Conservation (phyloP, 1,140 invertebrate genomes). For the Aphis craccivora region DNA sequence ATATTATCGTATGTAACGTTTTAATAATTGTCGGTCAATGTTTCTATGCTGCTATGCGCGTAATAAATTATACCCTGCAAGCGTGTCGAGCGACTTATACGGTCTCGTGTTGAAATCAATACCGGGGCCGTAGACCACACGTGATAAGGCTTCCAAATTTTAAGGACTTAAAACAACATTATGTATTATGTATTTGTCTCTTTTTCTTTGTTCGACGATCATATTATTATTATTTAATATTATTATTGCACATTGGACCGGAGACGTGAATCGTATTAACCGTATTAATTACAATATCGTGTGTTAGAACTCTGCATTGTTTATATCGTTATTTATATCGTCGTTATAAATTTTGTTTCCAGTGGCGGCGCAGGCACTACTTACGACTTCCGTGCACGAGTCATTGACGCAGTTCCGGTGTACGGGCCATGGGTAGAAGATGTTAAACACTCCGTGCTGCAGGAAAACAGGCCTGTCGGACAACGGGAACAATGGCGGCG, state of each 20-base stretch:
- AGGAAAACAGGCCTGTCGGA: neutral
- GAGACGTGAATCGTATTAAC: neutral
- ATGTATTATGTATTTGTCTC: too few relatives aligned
- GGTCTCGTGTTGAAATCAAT: slow-evolving; percentile 4
- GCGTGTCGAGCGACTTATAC: neutral
- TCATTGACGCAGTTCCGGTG: neutral
- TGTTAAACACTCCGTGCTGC: slow-evolving; percentile 25
- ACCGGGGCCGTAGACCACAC: neutral
- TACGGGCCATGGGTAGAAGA: neutral
- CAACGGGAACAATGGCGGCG: neutral
- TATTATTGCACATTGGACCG: neutral
- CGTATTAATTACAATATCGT: neutral
- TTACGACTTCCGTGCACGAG: neutral
- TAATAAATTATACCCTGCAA: neutral
- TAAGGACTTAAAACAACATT: neutral
- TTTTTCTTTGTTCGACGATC: too few relatives aligned
- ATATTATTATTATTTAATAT: neutral
- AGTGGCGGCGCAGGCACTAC: neutral
- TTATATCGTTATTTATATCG: neutral
- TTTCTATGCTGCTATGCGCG: neutral
- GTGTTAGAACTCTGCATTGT: neutral
- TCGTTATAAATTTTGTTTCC: neutral
- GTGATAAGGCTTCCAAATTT: neutral
- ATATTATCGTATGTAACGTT: neutral
- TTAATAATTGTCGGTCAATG: too few relatives aligned